phyloP scores from a whole-genome alignment of 2,113 vertebrate species.

The Atractosteus spatula region DNA sequence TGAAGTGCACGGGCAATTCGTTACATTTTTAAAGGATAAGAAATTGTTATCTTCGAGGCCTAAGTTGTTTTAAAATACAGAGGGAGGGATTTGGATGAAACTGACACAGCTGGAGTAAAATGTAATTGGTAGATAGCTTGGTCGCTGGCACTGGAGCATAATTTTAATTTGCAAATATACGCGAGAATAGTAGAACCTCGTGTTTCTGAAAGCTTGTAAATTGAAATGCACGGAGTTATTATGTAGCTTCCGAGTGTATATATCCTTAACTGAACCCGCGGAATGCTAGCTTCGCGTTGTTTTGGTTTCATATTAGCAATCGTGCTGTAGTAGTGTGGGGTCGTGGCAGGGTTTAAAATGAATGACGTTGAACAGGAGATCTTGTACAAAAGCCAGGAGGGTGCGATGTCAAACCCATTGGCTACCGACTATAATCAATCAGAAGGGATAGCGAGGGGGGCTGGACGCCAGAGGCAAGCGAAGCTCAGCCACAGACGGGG shows the following conservation, averaged over 20 bases:
- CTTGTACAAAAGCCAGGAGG: slow-evolving; percentile 57
- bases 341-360: slow-evolving; percentile 37
- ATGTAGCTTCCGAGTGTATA: not conserved
- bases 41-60: slow-evolving; percentile 23
- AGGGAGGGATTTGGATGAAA: slow-evolving; percentile 15
- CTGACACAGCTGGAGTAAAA: slow-evolving; percentile 4
- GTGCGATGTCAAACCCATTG: slow-evolving; percentile 63
- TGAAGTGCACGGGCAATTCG: slow-evolving; percentile 7
- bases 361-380: slow-evolving; percentile 41
- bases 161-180: not conserved
- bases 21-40: not conserved
- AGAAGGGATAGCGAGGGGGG: slow-evolving; percentile 50
- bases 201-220: not conserved
- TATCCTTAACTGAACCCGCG: slow-evolving; percentile 8
- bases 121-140: slow-evolving; percentile 8
- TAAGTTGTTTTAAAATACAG: slow-evolving; percentile 15
- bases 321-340: slow-evolving; percentile 1
- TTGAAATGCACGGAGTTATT: not conserved
- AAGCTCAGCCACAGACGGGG: slow-evolving; percentile 41
- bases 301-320: slow-evolving; percentile 6
- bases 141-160: not conserved
- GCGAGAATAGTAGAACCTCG: not conserved
- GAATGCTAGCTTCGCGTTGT: not conserved
- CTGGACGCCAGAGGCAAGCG: slow-evolving; percentile 40
- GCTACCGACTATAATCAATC: slow-evolving; percentile 62